Evolutionary conservation across 2,888 invertebrate genomes (phyloP), one percentile per base, ranked within the genome.

Genomic region (Marasmarcha lunaedactyla): DNA sequence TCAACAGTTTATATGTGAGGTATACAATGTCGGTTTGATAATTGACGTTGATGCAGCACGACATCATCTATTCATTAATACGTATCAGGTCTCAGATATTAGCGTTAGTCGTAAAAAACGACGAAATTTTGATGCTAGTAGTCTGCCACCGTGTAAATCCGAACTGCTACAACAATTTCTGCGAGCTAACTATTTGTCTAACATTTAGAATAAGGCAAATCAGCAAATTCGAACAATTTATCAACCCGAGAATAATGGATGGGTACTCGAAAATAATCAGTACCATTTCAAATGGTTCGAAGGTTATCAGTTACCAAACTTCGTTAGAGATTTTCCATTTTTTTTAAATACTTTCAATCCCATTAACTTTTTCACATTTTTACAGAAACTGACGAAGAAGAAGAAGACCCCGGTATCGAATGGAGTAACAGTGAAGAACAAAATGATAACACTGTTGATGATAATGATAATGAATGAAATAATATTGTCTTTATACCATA

Each of bases 211-310:
- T 9, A 25, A 25, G 5, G 25, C 45, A 26, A 20, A 46, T 30
- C 33, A 33, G 14, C 14, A 43, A 42, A 44, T 26, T 43, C 49
- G 48, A 41, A 47, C 46, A 11, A 36, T 27, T 15, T 44, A 40
- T 42, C 10, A 43, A 41, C 47, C 46, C 5, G 47, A 43, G 9
- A 49, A 50, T 48, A 49, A 50, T 41, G 52, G 52, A n/a, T 52
- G 52, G 51, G 36, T 42, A 12, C 15, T 48, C 5, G 33, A n/a
- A n/a, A n/a, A n/a, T n/a, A n/a, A n/a, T 27, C 35, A 50, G 34
- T 52, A 52, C 40, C 42, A 47, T 37, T 51, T 49, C 42, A 42
- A 51, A 44, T 50, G 49, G 49, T 50, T 48, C 35, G 45, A 47
- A 43, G 46, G 49, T 6, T 47, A 52, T 46, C 48, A 49, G 36